Evolutionary conservation across 1,140 invertebrate species (phyloP), one percentile per base, ranked within the genome.

Genomic region (Drosophila obscura): DNA sequence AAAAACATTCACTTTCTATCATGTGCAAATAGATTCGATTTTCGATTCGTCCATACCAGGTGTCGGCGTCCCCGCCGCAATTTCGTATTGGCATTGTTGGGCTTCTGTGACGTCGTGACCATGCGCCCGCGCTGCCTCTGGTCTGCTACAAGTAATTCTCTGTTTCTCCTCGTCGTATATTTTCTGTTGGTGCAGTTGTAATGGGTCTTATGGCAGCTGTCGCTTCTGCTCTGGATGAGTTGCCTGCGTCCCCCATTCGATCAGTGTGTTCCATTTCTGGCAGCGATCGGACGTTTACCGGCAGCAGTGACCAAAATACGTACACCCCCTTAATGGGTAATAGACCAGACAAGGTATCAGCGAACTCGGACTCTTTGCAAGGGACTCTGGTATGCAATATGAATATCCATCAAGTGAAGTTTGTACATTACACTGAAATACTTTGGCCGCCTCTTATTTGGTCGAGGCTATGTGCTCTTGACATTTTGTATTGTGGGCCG

Each of bases 321-420:
- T 41, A 24, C 26, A 46, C 15, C 19, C 15, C 19, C 26, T 39
- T 19, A 73, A 87, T 87, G 82, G 82, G 82, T 45, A 87, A 87
- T 64, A 87, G 77, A 44, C 31, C 63, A 3, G 61, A 53, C 51
- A 88, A 88, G 31, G 64, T n/a, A 16, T 4, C 24, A 16, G 44
- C 15, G 19, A 39, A 24, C 8, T 19, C 52, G 31, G 26, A 50
- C 22, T 19, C 16, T 24, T 19, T 45, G n/a, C n/a, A 26, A 43
- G 64, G 19, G 44, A 64, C 53, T 55, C 48, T 45, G 84, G 82
- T 85, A 85, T 53, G 77, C 60, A 64, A 31, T 52, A 41, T 41
- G 44, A 68, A 49, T 57, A 56, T 26, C 5, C 19, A 24, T 39
- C 24, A 55, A 48, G 8, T 26, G 48, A 4, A 39, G 5, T n/a